Evolutionary conservation across 2,888 invertebrate genomes (phyloP).

Genomic region (Eledone cirrhosa): DNA sequence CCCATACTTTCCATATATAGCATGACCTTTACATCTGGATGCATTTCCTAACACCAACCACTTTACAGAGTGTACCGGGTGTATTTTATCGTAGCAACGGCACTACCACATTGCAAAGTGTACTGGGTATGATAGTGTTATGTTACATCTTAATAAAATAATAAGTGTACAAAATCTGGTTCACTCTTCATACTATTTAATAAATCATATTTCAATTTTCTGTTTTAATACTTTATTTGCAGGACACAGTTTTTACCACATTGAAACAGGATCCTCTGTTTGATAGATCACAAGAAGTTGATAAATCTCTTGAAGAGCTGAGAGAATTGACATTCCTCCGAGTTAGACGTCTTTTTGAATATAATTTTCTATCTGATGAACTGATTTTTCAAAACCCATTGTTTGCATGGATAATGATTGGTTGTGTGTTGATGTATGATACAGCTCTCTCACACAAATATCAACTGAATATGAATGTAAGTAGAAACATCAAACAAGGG

Average conservation of each 20-base stretch:
- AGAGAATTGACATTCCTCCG: slow-evolving; percentile 68
- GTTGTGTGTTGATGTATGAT: slow-evolving; percentile 65
- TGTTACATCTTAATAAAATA: too few relatives aligned
- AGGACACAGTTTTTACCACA: slow-evolving; percentile 82
- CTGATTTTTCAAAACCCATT: slow-evolving; percentile 67
- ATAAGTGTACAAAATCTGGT: too few relatives aligned
- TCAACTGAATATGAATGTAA: slow-evolving; percentile 59
- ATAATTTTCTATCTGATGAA: slow-evolving; percentile 73
- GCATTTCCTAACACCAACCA: too few relatives aligned
- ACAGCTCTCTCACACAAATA: slow-evolving; percentile 65
- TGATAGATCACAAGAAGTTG: slow-evolving; percentile 73
- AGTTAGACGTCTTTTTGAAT: slow-evolving; percentile 74
- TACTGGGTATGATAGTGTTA: too few relatives aligned
- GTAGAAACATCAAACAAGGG: background rate
- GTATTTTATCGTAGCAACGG: too few relatives aligned
- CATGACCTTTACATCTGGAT: too few relatives aligned
- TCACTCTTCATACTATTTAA: too few relatives aligned
- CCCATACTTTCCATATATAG: too few relatives aligned
- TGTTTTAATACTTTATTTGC: slow-evolving; percentile 45
- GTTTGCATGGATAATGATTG: slow-evolving; percentile 58
- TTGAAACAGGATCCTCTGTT: slow-evolving; percentile 84
- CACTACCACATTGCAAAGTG: too few relatives aligned
- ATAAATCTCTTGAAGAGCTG: slow-evolving; percentile 74
- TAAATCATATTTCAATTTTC: too few relatives aligned
- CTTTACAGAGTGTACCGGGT: too few relatives aligned